These are phyloP conservation scores for Trichoplusia ni DNA, from an alignment of 1,140 invertebrate genomes.

Conservation along the genomic window DNA sequence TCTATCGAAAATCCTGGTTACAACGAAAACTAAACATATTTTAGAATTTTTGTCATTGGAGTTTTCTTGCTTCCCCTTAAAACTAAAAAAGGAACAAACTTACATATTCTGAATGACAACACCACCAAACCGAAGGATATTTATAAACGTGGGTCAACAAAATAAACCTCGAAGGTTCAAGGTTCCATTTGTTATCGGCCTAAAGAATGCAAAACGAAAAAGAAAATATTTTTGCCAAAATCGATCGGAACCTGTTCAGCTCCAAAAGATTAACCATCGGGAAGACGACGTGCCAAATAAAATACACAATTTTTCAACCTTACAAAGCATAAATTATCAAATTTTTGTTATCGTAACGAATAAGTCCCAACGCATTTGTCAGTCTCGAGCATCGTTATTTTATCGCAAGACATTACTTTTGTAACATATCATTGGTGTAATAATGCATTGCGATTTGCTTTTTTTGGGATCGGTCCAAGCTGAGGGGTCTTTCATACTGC, in stretches of 20 bases:
- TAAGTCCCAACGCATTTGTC: background rate
- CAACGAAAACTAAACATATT: no score
- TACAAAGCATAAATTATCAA: constrained; percentile 18
- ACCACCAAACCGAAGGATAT: background rate
- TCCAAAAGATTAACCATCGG: constrained; percentile 4
- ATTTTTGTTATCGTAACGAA: background rate
- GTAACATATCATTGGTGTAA: background rate
- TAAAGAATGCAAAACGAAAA: constrained; percentile 11
- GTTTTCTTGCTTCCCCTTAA: no score
- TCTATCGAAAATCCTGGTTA: no score
- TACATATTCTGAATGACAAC: background rate
- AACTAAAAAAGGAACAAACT: no score
- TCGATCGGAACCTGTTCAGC: constrained; percentile 19
- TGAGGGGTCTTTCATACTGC: no score
- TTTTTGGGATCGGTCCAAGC: no score
- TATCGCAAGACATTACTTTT: constrained; percentile 10
- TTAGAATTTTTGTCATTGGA: no score
- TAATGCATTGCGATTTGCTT: background rate
- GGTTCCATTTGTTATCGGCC: constrained; percentile 10
- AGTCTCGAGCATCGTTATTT: constrained; percentile 2
- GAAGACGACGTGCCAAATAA: constrained; percentile 12
- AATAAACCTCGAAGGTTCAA: constrained; percentile 10
- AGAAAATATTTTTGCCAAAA: constrained; percentile 9
- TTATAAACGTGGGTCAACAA: background rate
- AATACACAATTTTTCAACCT: constrained; percentile 26